Percentiles rank a stretch among this genome's conserved stretches.
phyloP scores from a whole-genome alignment of 2,113 vertebrate species.

The Tichodroma muraria region DNA sequence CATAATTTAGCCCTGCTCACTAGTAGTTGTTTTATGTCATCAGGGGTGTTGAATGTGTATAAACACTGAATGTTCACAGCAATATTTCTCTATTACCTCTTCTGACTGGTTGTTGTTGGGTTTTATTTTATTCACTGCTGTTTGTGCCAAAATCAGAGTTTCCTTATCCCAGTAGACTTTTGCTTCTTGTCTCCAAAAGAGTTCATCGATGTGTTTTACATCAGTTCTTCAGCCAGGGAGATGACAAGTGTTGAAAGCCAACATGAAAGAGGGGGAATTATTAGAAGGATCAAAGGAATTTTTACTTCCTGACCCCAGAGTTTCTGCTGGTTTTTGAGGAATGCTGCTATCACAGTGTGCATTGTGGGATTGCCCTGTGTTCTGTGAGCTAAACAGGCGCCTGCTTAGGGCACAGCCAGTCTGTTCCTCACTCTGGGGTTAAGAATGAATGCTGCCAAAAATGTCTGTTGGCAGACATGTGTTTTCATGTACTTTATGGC shows the following conservation, averaged over 20 bases:
- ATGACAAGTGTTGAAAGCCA: constrained; percentile 15
- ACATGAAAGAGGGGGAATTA: neutral
- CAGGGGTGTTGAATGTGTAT: neutral
- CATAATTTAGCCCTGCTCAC: neutral
- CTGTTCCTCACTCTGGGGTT: neutral
- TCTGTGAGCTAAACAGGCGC: neutral
- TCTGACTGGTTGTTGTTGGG: neutral
- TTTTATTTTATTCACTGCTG: neutral
- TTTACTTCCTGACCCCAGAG: neutral
- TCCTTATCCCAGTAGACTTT: neutral
- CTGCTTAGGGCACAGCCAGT: neutral
- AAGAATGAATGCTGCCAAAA: neutral
- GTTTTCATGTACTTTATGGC: neutral
- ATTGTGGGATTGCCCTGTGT: neutral
- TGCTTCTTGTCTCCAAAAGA: neutral
- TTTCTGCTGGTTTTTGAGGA: neutral
- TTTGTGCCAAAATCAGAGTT: neutral
- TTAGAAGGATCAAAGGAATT: constrained; percentile 26
- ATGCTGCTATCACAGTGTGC: neutral
- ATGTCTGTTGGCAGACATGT: neutral
- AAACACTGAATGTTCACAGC: neutral
- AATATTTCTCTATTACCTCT: neutral
- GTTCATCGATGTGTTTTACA: neutral
- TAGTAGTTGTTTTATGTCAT: neutral
- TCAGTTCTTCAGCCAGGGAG: neutral